phyloP scores from a whole-genome alignment of 2,113 vertebrate species.

The Prionailurus viverrinus region DNA sequence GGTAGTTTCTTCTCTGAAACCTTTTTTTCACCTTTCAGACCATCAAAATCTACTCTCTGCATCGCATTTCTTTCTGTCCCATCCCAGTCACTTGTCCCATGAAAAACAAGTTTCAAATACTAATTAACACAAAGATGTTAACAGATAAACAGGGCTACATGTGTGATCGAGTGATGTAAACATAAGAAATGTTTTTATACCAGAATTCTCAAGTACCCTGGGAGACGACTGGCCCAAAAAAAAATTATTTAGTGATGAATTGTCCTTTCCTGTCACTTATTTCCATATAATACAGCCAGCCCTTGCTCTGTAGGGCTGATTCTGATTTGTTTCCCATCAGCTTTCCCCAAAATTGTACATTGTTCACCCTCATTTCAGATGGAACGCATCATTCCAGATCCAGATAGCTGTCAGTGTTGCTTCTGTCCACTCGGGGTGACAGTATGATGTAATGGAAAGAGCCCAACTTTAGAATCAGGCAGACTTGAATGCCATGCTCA shows the following conservation, averaged over 20 bases:
- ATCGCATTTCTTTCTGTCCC: background rate
- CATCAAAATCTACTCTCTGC: background rate
- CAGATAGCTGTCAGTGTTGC: too few relatives aligned
- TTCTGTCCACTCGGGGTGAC: background rate
- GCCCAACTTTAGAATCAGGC: background rate
- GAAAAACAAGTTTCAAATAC: background rate
- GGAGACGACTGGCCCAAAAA: background rate
- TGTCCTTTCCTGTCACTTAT: background rate
- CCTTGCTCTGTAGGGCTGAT: background rate
- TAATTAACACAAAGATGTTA: background rate
- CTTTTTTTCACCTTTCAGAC: background rate
- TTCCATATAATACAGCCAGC: background rate
- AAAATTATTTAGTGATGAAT: background rate
- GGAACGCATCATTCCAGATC: background rate
- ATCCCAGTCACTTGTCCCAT: background rate
- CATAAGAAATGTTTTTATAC: conserved; percentile 4
- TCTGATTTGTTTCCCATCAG: background rate
- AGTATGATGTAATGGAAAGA: background rate
- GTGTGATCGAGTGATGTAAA: background rate
- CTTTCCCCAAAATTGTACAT: background rate
- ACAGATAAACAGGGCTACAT: background rate
- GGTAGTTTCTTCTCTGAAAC: background rate
- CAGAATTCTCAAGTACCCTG: conserved; percentile 2
- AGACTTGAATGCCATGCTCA: background rate
- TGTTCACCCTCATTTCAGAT: background rate